phyloP scores from a whole-genome alignment of 1,140 invertebrate species.

The Drosophila bocqueti region DNA sequence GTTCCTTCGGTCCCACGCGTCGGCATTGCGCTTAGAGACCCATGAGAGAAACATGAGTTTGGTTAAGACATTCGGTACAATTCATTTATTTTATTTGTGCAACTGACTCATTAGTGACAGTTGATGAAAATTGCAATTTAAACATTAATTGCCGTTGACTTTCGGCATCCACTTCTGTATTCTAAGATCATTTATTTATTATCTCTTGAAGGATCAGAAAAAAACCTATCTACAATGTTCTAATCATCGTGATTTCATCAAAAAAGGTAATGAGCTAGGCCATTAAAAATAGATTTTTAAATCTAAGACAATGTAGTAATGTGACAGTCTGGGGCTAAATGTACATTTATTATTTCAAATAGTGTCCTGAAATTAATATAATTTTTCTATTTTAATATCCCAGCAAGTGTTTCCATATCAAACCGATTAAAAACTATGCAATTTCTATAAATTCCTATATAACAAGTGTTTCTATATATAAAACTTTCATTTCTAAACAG shows the following conservation, averaged over 20 bases:
- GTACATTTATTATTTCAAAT: not conserved
- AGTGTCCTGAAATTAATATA: not conserved
- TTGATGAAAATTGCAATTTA: conserved; percentile 64
- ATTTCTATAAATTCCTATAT: not conserved
- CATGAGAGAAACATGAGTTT: conserved; percentile 23
- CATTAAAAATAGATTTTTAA: conserved; percentile 3
- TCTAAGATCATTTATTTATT: not conserved
- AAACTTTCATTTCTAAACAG: not conserved
- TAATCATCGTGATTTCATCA: conserved; percentile 9
- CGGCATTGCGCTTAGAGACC: not conserved
- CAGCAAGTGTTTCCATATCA: not conserved
- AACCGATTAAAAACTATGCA: no score
- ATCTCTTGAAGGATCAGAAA: conserved; percentile 1
- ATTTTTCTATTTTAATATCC: not conserved
- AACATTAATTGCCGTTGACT: conserved; percentile 55
- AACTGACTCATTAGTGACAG: conserved; percentile 69
- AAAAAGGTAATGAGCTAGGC: conserved; percentile 12
- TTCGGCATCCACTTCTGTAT: conserved; percentile 14
- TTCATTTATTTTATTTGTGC: conserved; percentile 49
- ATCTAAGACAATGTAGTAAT: not conserved
- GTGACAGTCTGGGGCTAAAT: not conserved
- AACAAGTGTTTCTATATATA: not conserved
- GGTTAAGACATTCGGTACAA: conserved; percentile 22
- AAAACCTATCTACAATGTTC: conserved; percentile 3
- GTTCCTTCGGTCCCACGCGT: conserved; percentile 16